Conservation (phyloP, 1,140 invertebrate genomes). For the Bombus cullumanus region DNA sequence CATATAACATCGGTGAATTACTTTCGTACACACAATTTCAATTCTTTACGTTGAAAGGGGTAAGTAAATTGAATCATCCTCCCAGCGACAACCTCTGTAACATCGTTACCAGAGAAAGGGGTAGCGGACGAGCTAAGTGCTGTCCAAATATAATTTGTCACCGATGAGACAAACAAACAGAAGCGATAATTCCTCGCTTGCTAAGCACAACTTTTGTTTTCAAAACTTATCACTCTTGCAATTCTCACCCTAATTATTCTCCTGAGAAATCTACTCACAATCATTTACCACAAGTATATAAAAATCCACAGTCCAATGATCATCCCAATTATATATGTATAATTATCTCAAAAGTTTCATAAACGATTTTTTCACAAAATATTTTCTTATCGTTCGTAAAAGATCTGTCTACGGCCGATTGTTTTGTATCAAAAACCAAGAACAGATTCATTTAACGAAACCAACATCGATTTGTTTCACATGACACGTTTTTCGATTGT, state of each 20-base stretch:
- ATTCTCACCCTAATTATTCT: background rate
- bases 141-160: conserved; percentile 61
- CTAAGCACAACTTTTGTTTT: too few relatives aligned
- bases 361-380: background rate
- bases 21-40: background rate
- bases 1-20: background rate
- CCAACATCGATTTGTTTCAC: too few relatives aligned
- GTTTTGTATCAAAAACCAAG: background rate
- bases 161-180: background rate
- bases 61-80: conserved; percentile 57
- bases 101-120: conserved; percentile 64
- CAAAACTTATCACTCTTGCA: background rate
- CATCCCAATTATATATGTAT: background rate
- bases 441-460: too few relatives aligned
- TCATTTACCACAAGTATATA: background rate
- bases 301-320: background rate
- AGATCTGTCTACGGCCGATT: background rate
- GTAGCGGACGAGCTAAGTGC: conserved; percentile 66
- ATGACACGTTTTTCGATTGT: background rate
- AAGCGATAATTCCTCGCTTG: background rate
- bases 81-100: conserved; percentile 51
- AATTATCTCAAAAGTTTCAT: background rate
- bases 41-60: conserved; percentile 10
- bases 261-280: background rate
- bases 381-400: background rate